Conservation (phyloP, 2,888 invertebrate species). For the Bimastos eiseni region DNA sequence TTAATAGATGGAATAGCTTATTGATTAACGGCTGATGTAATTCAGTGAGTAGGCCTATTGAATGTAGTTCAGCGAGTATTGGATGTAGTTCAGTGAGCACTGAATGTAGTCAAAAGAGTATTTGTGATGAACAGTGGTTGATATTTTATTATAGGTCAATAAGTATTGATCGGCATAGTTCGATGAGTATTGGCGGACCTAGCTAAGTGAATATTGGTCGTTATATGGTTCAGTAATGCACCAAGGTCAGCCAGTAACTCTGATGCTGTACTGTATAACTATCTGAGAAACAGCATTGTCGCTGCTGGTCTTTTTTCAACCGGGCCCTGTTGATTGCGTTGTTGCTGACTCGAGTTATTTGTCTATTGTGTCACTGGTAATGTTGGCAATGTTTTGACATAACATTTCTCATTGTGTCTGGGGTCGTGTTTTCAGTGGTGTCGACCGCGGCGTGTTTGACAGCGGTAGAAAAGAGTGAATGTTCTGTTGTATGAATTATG, state of each 20-base stretch:
- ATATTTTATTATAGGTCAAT: neutral
- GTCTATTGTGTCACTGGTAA: neutral
- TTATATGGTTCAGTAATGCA: neutral
- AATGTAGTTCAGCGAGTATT: too few species aligned
- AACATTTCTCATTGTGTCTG: neutral
- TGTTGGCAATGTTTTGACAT: neutral
- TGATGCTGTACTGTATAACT: too few species aligned
- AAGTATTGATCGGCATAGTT: neutral
- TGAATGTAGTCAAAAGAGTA: neutral
- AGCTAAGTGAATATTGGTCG: neutral
- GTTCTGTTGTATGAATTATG: neutral
- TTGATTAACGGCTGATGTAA: neutral
- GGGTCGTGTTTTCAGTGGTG: neutral
- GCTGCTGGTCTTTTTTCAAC: neutral
- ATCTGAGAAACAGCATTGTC: too few species aligned
- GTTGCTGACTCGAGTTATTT: neutral
- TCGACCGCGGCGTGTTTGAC: too few species aligned
- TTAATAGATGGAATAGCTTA: neutral
- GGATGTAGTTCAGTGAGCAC: too few species aligned
- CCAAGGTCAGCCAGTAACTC: neutral
- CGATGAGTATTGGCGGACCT: neutral
- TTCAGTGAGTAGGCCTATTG: neutral
- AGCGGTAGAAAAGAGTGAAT: too few species aligned
- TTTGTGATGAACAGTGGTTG: neutral
- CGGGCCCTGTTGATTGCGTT: neutral